Conservation (phyloP, 1,140 invertebrate species). For the Rhagoletis zephyria region DNA sequence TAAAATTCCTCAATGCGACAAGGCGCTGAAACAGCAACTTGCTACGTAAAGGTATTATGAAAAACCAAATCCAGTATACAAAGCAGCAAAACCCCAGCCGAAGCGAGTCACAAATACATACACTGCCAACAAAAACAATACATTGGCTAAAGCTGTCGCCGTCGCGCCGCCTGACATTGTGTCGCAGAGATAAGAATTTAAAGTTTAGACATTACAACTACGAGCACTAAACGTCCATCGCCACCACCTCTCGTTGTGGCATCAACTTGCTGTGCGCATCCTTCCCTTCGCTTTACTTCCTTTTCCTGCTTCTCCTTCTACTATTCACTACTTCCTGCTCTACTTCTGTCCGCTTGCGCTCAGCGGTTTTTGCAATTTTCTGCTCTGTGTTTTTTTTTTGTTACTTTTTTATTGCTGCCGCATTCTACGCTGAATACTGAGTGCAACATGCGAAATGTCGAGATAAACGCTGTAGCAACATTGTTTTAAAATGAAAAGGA, state of each 20-base stretch:
- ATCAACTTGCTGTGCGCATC: not conserved
- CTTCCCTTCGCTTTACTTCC: not conserved
- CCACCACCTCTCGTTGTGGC: not conserved
- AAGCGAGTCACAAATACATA: not conserved
- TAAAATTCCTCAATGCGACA: slow-evolving; percentile 29
- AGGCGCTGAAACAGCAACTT: too few species aligned
- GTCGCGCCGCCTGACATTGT: slow-evolving; percentile 5
- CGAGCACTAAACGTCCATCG: not conserved
- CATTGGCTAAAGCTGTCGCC: not conserved
- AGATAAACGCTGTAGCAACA: not conserved
- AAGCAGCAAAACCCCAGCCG: too few species aligned
- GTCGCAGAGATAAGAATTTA: slow-evolving; percentile 46
- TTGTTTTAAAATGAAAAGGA: slow-evolving; percentile 7
- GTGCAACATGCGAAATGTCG: not conserved
- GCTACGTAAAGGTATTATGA: too few species aligned
- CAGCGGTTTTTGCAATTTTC: not conserved
- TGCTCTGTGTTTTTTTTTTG: not conserved
- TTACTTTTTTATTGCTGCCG: not conserved
- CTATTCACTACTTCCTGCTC: slow-evolving; percentile 16
- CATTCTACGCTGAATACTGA: not conserved
- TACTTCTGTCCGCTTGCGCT: not conserved
- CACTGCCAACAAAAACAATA: not conserved
- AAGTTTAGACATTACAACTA: not conserved
- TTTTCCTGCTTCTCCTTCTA: not conserved
- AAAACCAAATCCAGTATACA: too few species aligned